Evolutionary conservation across 2,113 vertebrate genomes (phyloP).

Genomic region (Raja brachyura): DNA sequence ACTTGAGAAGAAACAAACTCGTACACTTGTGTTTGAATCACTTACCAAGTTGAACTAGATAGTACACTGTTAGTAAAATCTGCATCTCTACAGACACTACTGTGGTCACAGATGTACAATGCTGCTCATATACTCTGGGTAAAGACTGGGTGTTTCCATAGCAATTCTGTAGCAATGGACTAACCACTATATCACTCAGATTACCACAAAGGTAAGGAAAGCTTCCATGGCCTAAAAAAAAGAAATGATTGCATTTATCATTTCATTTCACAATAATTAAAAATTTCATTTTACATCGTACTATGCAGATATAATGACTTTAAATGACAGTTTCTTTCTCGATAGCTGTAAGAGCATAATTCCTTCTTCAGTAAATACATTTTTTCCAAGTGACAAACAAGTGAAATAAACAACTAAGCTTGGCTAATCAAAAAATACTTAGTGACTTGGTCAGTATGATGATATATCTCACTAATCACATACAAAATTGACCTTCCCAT

Average conservation of each 20-base stretch:
- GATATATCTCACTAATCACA: not conserved
- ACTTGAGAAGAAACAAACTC: not conserved
- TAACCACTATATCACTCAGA: conserved; percentile 77
- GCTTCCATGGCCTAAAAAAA: conserved; percentile 75
- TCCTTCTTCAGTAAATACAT: not conserved
- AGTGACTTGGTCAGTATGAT: not conserved
- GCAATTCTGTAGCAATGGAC: conserved; percentile 78
- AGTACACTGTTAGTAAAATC: conserved; percentile 90
- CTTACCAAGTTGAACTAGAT: conserved; percentile 96
- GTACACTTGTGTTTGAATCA: not conserved
- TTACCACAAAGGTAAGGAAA: conserved; percentile 87
- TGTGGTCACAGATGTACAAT: conserved; percentile 69
- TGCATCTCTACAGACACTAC: conserved; percentile 93
- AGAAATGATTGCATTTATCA: not conserved
- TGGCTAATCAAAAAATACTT: not conserved
- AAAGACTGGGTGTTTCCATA: conserved; percentile 84
- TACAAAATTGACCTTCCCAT: not conserved
- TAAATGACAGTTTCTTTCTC: not conserved
- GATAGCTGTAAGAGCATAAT: not conserved
- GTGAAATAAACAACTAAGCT: not conserved
- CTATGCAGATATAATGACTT: not conserved
- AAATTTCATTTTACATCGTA: not conserved
- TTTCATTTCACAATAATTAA: conserved; percentile 13
- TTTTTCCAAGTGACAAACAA: not conserved
- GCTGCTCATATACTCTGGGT: conserved; percentile 79